Base-by-base conservation (phyloP, 2,113 vertebrate genomes). In the Echinops telfairi region DNA sequence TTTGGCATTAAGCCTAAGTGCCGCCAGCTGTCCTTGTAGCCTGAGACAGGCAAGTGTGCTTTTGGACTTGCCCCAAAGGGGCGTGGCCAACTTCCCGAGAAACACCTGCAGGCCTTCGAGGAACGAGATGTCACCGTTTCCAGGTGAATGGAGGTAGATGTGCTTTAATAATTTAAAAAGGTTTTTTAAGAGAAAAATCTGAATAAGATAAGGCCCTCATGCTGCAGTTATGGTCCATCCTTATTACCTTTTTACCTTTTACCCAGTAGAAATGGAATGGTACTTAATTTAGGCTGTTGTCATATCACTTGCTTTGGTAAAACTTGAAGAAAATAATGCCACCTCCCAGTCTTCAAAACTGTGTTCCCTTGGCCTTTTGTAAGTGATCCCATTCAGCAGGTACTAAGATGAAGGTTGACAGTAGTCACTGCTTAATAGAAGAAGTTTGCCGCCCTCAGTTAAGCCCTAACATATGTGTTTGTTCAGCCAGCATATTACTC, bases 261-360 rank as follows among this genome's bases (percentile, higher is more conserved):
- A 22, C 22, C 64, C 33, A 15, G 12, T 85, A 73, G 88, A 90
- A 82, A 73, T 78, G 33, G 58, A 38, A 87, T 76, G 14, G 6
- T 76, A 8, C 40, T 47, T 62, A 81, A 31, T 71, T 86, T 79
- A 75, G 36, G 25, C 90, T 23, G 81, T 89, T 40, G 2, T 89
- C n/a, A 6, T 86, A 47, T 33, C 85, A 68, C n/a, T 33, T 64
- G 6, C 64, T 89, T 83, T 76, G 86, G 80, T 88, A 93, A 36
- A 36, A 94, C 58, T 83, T 83, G 62, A 83, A 64, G 57, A 90
- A 60, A 89, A 70, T 40, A 68, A 95, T 88, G 80, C 43, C 31
- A 75, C 11, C 33, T 89, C 4, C 81, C 31, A 88, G 53, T 78
- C 25, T 91, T 88, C 31, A 27, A 12, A 76, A 68, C 64, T 38